Conservation (phyloP, 2,797 vertebrate genomes). For the Bradypodion ventrale region DNA sequence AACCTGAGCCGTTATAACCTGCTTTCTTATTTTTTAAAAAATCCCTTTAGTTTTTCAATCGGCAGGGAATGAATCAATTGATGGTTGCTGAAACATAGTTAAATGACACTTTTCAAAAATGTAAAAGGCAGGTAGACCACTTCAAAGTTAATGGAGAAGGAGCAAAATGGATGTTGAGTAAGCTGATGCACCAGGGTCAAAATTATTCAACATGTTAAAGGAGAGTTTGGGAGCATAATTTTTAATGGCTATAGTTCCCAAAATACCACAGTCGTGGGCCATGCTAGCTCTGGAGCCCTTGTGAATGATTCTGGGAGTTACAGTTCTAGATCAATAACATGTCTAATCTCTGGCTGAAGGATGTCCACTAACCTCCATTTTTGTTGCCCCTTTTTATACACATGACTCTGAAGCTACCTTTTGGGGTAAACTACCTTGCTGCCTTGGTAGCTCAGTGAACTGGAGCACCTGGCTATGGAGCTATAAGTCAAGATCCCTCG, state of each 20-base stretch:
- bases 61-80: background rate
- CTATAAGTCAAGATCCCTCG: no score
- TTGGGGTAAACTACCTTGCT: no score
- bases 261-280: no score
- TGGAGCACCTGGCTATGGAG: background rate
- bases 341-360: no score
- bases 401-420: no score
- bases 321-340: no score
- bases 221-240: background rate
- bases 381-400: no score
- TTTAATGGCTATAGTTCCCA: background rate
- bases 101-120: background rate
- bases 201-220: background rate
- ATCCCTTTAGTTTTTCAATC: background rate
- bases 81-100: background rate
- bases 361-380: background rate
- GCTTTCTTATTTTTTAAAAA: background rate
- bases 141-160: background rate
- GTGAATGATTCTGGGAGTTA: no score
- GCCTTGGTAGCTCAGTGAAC: background rate
- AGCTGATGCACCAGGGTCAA: background rate
- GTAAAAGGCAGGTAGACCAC: background rate
- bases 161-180: background rate
- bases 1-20: background rate
- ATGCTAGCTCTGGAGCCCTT: no score